Conservation (phyloP, 2,888 invertebrate species). For the Lydus trimaculatus region DNA sequence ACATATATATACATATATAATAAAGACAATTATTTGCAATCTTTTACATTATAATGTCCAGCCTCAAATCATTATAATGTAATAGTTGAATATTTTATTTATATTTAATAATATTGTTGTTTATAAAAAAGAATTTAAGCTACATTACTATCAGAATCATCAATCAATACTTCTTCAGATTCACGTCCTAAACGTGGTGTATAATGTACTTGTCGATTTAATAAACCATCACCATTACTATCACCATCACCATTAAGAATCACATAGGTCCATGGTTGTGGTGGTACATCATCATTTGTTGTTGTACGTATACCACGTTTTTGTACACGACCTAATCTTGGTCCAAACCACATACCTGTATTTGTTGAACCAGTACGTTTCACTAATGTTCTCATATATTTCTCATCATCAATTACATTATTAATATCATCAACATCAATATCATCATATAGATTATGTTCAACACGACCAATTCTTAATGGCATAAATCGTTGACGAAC, state of each 20-base stretch:
- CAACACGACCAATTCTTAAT: constrained; percentile 14
- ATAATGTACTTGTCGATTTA: constrained; percentile 36
- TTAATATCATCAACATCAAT: background rate
- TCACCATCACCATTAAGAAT: constrained; percentile 26
- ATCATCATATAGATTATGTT: background rate
- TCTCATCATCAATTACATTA: background rate
- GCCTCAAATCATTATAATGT: constrained; percentile 29
- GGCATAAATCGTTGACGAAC: background rate
- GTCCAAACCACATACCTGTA: constrained; percentile 56
- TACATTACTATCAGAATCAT: constrained; percentile 18
- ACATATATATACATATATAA: background rate
- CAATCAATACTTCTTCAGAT: constrained; percentile 40
- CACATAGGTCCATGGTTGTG: constrained; percentile 26
- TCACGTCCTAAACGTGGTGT: constrained; percentile 49
- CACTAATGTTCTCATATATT: constrained; percentile 25
- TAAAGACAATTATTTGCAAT: background rate
- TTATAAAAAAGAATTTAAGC: background rate
- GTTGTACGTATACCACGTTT: constrained; percentile 19
- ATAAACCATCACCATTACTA: constrained; percentile 22
- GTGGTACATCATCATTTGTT: constrained; percentile 16
- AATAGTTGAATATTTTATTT: constrained; percentile 9
- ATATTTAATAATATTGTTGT: background rate
- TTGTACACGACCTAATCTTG: constrained; percentile 36
- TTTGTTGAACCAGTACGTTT: constrained; percentile 56
- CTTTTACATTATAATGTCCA: constrained; percentile 28